Base-by-base conservation (phyloP, 1,140 invertebrate genomes). In the Phenacoccus solenopsis region DNA sequence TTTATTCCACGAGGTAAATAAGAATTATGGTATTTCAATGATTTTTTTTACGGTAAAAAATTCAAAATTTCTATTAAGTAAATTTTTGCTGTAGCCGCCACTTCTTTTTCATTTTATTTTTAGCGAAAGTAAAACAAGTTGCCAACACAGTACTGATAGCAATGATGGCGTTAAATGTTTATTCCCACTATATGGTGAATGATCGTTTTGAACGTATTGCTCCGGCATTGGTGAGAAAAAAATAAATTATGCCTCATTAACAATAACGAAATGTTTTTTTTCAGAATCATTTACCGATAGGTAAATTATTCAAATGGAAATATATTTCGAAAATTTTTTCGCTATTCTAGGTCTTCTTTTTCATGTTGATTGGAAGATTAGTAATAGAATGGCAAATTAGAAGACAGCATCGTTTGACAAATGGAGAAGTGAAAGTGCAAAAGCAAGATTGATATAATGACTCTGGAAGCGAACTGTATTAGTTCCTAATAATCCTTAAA, bases 181-280 rank as follows among this genome's bases (percentile, higher is more conserved):
- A 97, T 80, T 94, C 93, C 1, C 94, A 97, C 78, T 89, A 90
- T 74, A 90, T 93, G 84, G 88, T 96, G 1, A 90, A 91, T 71
- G 93, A 97, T 79, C 92, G 93, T 73, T 88, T 97, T 77, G 94
- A 97, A 78, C 85, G 93, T 74, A 93, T 91, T 70, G 93, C 93
- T 69, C 93, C 94, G 5, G 89, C 93, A 49, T 80, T 98, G 59
- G 59, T 64, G 25, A 64, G 59, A 64, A 59, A n/a, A n/a, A n/a
- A n/a, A n/a, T n/a, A n/a, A n/a, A n/a, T n/a, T n/a, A n/a, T n/a
- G n/a, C n/a, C n/a, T n/a, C n/a, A n/a, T n/a, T n/a, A n/a, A n/a
- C n/a, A n/a, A n/a, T n/a, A n/a, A n/a, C n/a, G n/a, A n/a, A n/a
- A n/a, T n/a, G n/a, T n/a, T n/a, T n/a, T n/a, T n/a, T n/a, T n/a